These are phyloP conservation scores for Megaceryle alcyon DNA, from an alignment of 2,797 vertebrate genomes.

Conservation along the genomic window DNA sequence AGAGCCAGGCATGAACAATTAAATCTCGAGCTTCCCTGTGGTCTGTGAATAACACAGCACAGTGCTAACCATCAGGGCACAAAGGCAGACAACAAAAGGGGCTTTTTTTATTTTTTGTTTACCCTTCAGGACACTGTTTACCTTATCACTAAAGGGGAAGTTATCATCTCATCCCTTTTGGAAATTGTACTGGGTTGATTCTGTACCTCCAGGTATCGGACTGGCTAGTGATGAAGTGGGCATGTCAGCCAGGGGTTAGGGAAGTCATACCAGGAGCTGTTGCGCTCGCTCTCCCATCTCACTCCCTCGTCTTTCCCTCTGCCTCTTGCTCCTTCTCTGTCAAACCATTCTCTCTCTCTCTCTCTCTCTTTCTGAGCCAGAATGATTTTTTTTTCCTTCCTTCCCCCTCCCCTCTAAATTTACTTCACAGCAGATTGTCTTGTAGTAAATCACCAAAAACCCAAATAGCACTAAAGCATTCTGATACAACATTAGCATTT, in stretches of 20 bases:
- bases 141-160: constrained; percentile 78
- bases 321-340: constrained; percentile 70
- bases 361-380: background rate
- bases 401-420: constrained; percentile 82
- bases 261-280: constrained; percentile 52
- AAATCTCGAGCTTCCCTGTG: constrained; percentile 79
- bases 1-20: constrained; percentile 77
- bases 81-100: constrained; percentile 75
- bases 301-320: constrained; percentile 43
- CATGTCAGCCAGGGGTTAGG: constrained; percentile 61
- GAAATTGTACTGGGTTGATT: constrained; percentile 66
- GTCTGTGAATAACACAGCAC: constrained; percentile 78
- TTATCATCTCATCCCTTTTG: constrained; percentile 72
- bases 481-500: constrained; percentile 90
- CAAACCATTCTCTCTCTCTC: constrained; percentile 62
- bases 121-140: constrained; percentile 84
- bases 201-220: constrained; percentile 60
- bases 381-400: constrained; percentile 45
- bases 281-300: constrained; percentile 10
- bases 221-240: constrained; percentile 66
- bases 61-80: constrained; percentile 75
- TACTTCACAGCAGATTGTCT: constrained; percentile 88
- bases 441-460: constrained; percentile 89
- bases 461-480: constrained; percentile 90
- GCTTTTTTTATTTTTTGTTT: constrained; percentile 79